Percentiles rank a stretch among this genome's conserved stretches.
Evolutionary conservation across 2,113 vertebrate species (phyloP).

Genomic region (Ceuthmochares aereus): DNA sequence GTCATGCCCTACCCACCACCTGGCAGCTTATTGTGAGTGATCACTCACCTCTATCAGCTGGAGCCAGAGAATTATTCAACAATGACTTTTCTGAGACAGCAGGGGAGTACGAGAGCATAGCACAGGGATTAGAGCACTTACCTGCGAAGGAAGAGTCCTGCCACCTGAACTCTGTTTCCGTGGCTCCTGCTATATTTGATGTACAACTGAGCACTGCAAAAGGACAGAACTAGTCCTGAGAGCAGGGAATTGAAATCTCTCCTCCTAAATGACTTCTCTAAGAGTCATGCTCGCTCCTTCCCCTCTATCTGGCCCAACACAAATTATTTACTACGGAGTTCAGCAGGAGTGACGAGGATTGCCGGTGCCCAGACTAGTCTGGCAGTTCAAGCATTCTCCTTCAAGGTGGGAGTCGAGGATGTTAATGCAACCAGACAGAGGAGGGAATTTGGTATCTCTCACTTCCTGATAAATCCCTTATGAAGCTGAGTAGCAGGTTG

Average conservation of each 20-base stretch:
- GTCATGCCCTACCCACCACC: background rate
- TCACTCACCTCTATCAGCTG: background rate
- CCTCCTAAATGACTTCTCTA: background rate
- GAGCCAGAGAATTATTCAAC: background rate
- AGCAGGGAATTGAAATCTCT: background rate
- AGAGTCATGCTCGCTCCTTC: background rate
- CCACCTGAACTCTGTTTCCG: background rate
- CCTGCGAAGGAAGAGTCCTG: background rate
- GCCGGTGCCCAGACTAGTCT: background rate
- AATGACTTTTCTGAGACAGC: background rate
- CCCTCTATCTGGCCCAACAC: background rate
- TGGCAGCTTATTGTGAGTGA: background rate
- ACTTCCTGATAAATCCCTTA: background rate
- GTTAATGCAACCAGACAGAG: background rate
- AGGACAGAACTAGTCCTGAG: background rate
- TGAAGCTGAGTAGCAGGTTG: background rate
- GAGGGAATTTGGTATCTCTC: background rate
- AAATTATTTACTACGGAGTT: background rate
- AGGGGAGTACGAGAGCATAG: background rate
- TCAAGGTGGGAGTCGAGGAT: background rate
- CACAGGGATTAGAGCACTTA: background rate
- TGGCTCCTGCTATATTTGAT: background rate
- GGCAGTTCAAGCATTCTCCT: background rate
- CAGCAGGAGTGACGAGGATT: background rate
- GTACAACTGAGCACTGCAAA: background rate